phyloP scores from a whole-genome alignment of 1,140 invertebrate genomes.

The Fopius arisanus region DNA sequence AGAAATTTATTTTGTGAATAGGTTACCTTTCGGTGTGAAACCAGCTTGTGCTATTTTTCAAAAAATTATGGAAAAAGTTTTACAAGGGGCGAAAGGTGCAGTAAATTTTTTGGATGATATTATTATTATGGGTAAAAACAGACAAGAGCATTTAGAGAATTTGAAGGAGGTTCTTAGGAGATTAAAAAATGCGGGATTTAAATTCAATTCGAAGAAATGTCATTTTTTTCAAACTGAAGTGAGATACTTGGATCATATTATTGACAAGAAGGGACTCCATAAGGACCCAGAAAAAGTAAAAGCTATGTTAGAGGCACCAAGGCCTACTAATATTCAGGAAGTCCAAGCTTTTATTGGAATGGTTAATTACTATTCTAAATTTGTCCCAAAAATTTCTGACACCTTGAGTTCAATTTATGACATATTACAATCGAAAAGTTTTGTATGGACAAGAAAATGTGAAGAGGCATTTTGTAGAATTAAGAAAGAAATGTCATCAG shows the following conservation, averaged over 20 bases:
- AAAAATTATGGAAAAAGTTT: slow-evolving; percentile 46
- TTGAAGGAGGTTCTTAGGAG: slow-evolving; percentile 40
- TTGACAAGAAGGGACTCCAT: slow-evolving; percentile 47
- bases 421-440: slow-evolving; percentile 50
- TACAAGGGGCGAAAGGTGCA: slow-evolving; percentile 44
- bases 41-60: slow-evolving; percentile 43
- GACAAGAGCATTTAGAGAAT: slow-evolving; percentile 42
- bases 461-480: slow-evolving; percentile 45
- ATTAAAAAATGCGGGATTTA: slow-evolving; percentile 38
- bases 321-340: slow-evolving; percentile 49
- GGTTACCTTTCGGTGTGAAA: slow-evolving; percentile 29
- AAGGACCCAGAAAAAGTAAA: slow-evolving; percentile 55
- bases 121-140: slow-evolving; percentile 37
- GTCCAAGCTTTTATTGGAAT: slow-evolving; percentile 61
- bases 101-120: slow-evolving; percentile 47
- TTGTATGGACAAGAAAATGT: slow-evolving; percentile 46
- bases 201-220: slow-evolving; percentile 51
- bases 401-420: slow-evolving; percentile 47
- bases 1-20: slow-evolving; percentile 35
- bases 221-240: slow-evolving; percentile 49
- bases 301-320: slow-evolving; percentile 46
- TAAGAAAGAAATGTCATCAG: slow-evolving; percentile 41
- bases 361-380: slow-evolving; percentile 61
- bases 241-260: slow-evolving; percentile 53
- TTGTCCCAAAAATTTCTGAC: slow-evolving; percentile 47